phyloP scores from a whole-genome alignment of 2,113 vertebrate species.

The Salminus brasiliensis region DNA sequence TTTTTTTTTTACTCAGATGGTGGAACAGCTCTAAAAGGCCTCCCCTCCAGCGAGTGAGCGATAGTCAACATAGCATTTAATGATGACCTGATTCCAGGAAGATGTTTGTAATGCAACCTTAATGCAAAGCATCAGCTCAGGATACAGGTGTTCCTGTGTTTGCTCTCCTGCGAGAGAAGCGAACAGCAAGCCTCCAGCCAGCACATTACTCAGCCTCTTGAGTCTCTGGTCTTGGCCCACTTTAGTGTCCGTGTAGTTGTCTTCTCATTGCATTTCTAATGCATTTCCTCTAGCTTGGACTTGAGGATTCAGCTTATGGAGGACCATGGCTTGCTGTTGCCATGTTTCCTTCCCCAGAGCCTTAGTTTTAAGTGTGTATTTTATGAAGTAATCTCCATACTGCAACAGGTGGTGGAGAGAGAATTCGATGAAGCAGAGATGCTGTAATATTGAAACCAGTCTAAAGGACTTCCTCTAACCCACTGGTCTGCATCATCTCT shows the following conservation, averaged over 20 bases:
- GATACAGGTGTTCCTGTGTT: slow-evolving; percentile 53
- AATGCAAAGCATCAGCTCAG: slow-evolving; percentile 36
- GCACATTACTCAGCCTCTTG: slow-evolving; percentile 47
- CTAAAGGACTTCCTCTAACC: not conserved
- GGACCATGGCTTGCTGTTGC: slow-evolving; percentile 18
- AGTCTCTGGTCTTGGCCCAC: slow-evolving; percentile 41
- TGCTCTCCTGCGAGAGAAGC: not conserved
- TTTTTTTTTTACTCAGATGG: not conserved
- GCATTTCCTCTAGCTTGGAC: slow-evolving; percentile 10
- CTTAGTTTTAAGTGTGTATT: slow-evolving; percentile 13
- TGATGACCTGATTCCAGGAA: slow-evolving; percentile 23
- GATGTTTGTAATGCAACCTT: slow-evolving; percentile 29
- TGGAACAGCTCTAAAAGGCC: not conserved
- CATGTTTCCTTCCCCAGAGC: slow-evolving; percentile 37
- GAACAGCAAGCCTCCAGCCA: slow-evolving; percentile 9
- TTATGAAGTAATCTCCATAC: slow-evolving; percentile 41
- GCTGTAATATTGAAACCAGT: not conserved
- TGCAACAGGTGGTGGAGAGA: slow-evolving; percentile 36
- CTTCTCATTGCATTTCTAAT: slow-evolving; percentile 45
- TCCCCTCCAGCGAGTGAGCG: slow-evolving; percentile 1
- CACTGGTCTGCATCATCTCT: not conserved
- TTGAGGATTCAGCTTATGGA: not conserved
- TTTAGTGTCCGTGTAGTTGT: slow-evolving; percentile 15
- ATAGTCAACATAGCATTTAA: slow-evolving; percentile 14
- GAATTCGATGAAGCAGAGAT: slow-evolving; percentile 26